Conservation (phyloP, 2,113 vertebrate genomes). For the Numenius arquata region DNA sequence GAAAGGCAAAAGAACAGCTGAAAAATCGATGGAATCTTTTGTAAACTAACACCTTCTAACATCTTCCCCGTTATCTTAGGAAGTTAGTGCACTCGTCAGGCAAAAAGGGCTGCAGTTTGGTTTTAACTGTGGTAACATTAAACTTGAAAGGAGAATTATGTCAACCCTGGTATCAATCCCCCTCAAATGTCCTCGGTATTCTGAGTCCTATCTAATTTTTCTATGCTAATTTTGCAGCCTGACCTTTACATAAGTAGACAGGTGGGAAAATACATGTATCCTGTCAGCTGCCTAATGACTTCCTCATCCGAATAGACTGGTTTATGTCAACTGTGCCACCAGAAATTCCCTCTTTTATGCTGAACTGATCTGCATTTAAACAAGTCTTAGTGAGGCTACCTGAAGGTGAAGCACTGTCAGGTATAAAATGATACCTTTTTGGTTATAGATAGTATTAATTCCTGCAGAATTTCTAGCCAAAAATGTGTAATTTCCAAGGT, state of each 20-base stretch:
- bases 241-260: conserved; percentile 41
- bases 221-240: not conserved
- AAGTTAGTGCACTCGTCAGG: not conserved
- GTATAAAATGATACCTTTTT: not conserved
- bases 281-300: not conserved
- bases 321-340: not conserved
- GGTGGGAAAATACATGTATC: not conserved
- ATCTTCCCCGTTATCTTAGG: not conserved
- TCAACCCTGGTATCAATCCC: not conserved
- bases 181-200: not conserved
- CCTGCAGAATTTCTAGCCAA: not conserved
- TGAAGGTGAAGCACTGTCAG: not conserved
- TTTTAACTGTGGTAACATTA: not conserved
- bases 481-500: not conserved
- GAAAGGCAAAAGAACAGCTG: not conserved
- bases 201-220: not conserved
- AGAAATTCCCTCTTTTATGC: not conserved
- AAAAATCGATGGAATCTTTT: not conserved
- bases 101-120: not conserved
- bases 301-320: not conserved
- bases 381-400: not conserved
- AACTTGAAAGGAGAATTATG: not conserved
- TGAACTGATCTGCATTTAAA: not conserved
- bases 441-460: not conserved
- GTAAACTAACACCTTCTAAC: not conserved